Evolutionary conservation across 2,888 invertebrate genomes (phyloP).

Genomic region (Trissoscelio sp.): DNA sequence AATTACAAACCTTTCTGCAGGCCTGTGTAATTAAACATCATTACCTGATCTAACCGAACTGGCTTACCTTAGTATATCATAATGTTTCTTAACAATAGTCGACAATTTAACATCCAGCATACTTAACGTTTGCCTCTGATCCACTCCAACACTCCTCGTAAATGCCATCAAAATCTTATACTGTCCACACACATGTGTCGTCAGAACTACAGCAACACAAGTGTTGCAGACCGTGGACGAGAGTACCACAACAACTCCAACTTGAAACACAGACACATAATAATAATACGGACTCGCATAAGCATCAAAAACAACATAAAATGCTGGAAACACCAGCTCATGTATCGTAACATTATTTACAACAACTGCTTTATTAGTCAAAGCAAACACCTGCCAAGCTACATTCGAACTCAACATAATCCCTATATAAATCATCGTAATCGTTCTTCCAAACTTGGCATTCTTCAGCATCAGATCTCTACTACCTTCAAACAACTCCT

Average conservation of each 20-base stretch:
- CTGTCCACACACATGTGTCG: constrained; percentile 19
- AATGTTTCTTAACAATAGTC: constrained; percentile 28
- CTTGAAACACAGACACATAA: constrained; percentile 14
- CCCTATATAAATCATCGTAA: neutral
- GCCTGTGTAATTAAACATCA: no score
- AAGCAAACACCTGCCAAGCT: constrained; percentile 4
- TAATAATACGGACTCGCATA: constrained; percentile 27
- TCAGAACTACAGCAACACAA: constrained; percentile 12
- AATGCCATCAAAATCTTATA: constrained; percentile 6
- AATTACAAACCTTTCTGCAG: no score
- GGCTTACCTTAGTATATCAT: constrained; percentile 33
- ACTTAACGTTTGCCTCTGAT: neutral
- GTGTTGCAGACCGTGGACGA: neutral
- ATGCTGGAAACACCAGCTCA: constrained; percentile 16
- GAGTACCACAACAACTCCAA: neutral
- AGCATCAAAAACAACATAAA: constrained; percentile 18
- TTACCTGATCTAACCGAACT: no score
- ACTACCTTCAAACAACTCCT: constrained; percentile 8
- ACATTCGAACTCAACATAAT: neutral
- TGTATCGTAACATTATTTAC: constrained; percentile 26
- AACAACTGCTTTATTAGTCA: neutral
- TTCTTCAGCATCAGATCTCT: constrained; percentile 24
- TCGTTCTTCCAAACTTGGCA: constrained; percentile 14
- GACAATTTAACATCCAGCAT: neutral
- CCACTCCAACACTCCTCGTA: neutral